Base-by-base conservation (phyloP, 2,888 invertebrate genomes). In the Nasonia oneida region DNA sequence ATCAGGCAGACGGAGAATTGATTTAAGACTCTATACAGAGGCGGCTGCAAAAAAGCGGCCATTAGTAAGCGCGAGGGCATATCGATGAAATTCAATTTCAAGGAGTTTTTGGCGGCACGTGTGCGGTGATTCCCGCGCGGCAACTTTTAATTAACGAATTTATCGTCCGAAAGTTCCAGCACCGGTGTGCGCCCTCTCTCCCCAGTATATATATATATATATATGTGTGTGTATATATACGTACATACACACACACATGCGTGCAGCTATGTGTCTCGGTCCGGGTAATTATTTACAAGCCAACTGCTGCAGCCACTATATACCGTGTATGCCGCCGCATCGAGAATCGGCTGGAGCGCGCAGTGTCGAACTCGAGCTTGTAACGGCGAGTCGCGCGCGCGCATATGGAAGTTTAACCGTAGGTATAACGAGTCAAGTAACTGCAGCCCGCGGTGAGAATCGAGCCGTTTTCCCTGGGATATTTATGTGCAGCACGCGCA, bases 281-380 rank as follows among this genome's bases (percentile, higher is more conserved):
- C 6, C n/a, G 33, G 67, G 61, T 75, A 82, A 82, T 75, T 82
- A 82, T 74, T 82, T 82, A 67, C 64, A 82, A 75, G 81, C 50
- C 67, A 75, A 75, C 39, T 75, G 67, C 64, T 37, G 75, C n/a
- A 2, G n/a, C 8, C 15, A n/a, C 10, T 1, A 29, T 29, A 29
- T 29, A n/a, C 57, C n/a, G 4, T n/a, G n/a, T n/a, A 8, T n/a
- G n/a, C n/a, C 57, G 29, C 29, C 29, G 29, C 29, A 61, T 61
- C 57, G 57, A 61, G 61, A 75, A 75, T 82, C 75, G 50, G 23
- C 8, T 15, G 67, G 47, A 6, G 42, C 61, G 64, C 29, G 75
- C 61, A 75, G 75, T 64, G 67, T 67, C 50, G 29, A 82, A 82
- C 57, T 67, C 33, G 75, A n/a, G 23, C 57, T 61, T 61, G n/a